Conservation (phyloP, 2,113 vertebrate species). For the Synodontis membranacea region DNA sequence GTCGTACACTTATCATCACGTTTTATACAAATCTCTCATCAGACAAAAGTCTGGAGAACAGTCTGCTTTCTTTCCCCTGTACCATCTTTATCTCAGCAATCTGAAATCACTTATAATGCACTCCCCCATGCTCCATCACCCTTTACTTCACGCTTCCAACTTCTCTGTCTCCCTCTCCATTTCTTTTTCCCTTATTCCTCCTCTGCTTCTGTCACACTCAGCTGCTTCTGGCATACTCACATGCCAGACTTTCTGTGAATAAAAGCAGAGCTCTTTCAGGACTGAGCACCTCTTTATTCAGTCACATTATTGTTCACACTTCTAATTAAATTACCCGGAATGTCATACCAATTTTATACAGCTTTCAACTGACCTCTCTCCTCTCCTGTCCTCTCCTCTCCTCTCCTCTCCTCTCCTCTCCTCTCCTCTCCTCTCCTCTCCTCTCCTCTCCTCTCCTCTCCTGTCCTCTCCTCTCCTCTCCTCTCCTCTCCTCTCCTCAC, state of each 20-base stretch:
- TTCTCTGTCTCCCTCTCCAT: background rate
- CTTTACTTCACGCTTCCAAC: background rate
- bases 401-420: background rate
- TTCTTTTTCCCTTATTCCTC: background rate
- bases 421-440: background rate
- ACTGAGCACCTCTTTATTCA: conserved; percentile 15
- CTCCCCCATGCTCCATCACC: background rate
- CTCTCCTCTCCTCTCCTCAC: background rate
- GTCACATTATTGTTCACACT: conserved; percentile 25
- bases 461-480: background rate
- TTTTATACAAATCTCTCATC: background rate
- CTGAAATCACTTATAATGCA: conserved; percentile 23
- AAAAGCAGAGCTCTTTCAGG: background rate
- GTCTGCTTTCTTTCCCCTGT: background rate
- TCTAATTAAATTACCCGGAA: conserved; percentile 27
- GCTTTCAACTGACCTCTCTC: background rate
- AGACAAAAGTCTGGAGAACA: conserved; percentile 28
- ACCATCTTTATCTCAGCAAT: conserved; percentile 22
- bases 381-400: too few species aligned
- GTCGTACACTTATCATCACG: background rate
- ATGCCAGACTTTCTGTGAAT: conserved; percentile 8
- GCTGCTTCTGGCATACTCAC: conserved; percentile 31
- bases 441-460: background rate
- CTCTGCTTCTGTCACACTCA: background rate
- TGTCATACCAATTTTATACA: background rate